Conservation (phyloP, 2,888 invertebrate genomes). For the Lampropteryx suffumata region DNA sequence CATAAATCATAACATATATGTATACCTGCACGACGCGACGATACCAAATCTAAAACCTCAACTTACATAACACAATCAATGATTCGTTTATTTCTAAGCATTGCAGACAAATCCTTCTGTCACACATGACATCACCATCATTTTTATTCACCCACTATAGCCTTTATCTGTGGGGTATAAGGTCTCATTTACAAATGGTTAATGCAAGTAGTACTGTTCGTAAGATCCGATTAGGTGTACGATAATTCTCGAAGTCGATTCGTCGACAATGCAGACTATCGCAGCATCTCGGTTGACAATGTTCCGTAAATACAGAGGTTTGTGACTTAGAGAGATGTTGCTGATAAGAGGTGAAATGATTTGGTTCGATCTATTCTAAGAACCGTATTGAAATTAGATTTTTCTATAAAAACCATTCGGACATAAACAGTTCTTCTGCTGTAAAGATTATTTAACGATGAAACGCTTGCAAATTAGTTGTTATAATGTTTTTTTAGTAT, state of each 20-base stretch:
- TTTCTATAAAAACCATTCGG: too few relatives aligned
- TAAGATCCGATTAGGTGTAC: conserved; percentile 76
- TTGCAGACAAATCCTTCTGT: conserved; percentile 75
- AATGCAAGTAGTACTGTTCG: conserved; percentile 40
- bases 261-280: conserved; percentile 70
- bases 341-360: conserved; percentile 49
- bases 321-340: conserved; percentile 46
- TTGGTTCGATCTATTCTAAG: conserved; percentile 48
- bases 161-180: conserved; percentile 32
- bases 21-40: too few relatives aligned
- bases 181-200: conserved; percentile 31
- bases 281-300: conserved; percentile 59
- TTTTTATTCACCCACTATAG: conserved; percentile 9
- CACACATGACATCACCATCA: conserved; percentile 56
- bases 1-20: conserved; percentile 38
- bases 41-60: conserved; percentile 59
- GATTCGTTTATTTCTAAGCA: conserved; percentile 75
- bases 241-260: conserved; percentile 69
- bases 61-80: conserved; percentile 76
- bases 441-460: too few relatives aligned
- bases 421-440: too few relatives aligned
- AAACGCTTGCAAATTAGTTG: too few relatives aligned
- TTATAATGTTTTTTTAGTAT: too few relatives aligned
- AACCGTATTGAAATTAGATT: too few relatives aligned
- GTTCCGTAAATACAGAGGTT: conserved; percentile 67